phyloP scores from a whole-genome alignment of 1,140 invertebrate genomes.

The Muscidifurax raptorellus region DNA sequence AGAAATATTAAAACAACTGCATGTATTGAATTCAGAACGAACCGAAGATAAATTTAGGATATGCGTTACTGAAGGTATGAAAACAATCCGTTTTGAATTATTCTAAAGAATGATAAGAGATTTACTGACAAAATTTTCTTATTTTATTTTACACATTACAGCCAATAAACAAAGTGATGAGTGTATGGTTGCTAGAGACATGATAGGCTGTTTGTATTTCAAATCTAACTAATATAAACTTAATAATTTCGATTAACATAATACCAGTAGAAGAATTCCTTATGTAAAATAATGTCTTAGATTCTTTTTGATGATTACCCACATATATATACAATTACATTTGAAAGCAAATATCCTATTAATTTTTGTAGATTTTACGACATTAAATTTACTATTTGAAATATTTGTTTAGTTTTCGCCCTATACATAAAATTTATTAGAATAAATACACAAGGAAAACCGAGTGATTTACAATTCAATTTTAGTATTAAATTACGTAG shows the following conservation, averaged over 20 bases:
- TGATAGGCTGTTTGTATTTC: background rate
- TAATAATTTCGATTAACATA: background rate
- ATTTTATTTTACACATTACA: background rate
- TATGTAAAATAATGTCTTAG: background rate
- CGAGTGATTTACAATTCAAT: too few species aligned
- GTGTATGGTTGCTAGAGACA: background rate
- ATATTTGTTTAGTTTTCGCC: background rate
- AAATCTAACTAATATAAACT: background rate
- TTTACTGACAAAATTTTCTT: background rate
- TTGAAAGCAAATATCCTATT: background rate
- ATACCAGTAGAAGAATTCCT: background rate
- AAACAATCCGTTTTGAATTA: background rate
- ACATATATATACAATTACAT: background rate
- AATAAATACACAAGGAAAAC: too few species aligned
- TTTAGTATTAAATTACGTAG: too few species aligned
- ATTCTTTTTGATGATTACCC: background rate
- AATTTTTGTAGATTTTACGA: background rate
- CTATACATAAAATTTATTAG: background rate
- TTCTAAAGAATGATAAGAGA: background rate
- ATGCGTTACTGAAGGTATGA: conserved; percentile 2
- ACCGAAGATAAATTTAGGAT: background rate
- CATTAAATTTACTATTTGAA: background rate
- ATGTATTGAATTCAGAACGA: background rate
- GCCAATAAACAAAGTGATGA: conserved; percentile 5
- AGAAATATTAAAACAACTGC: background rate